Evolutionary conservation across 2,113 vertebrate genomes (phyloP), one percentile per base, ranked within the genome.

Genomic region (Amphilophus citrinellus): DNA sequence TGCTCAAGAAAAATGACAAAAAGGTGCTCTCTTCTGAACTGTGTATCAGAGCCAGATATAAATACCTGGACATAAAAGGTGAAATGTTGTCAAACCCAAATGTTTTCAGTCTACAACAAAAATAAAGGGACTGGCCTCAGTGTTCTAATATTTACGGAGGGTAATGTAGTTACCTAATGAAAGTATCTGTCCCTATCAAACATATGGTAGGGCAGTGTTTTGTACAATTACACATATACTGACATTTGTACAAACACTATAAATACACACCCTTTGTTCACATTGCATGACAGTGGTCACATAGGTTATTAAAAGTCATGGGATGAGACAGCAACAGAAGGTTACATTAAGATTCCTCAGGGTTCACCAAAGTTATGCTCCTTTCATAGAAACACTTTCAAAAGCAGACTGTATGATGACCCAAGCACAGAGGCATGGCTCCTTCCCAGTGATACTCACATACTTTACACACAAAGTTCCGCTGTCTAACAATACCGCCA

Each of bases 401-500:
- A 59, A 77, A 77, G 86, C 78, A 85, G 87, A 92, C 82, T 88
- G 84, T 77, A 84, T 88, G 77, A 84, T 83, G 84, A 81, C 76
- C 82, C 66, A 44, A 24, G 35, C 56, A 65, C 86, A 91, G 66
- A 86, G 86, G 79, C 77, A 80, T n/a, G 78, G 68, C 79, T 88
- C 71, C 84, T 61, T 82, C 84, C 81, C 39, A 66, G 10, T 79
- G 76, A 89, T 42, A 80, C 63, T 80, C 83, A 35, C 84, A 84
- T 83, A 77, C 77, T 88, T 84, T 78, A 59, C 87, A 88, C 83
- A 80, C 86, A 84, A 85, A 84, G 76, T 88, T 90, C 85, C 85
- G 89, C 86, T 79, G 37, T 92, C 86, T 88, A 85, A 86, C 91
- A 91, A 89, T 93, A 84, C 66, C 24, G 2, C 71, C 82, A 87